Evolutionary conservation across 2,797 vertebrate genomes (phyloP).

Genomic region (Austrolebias charrua): DNA sequence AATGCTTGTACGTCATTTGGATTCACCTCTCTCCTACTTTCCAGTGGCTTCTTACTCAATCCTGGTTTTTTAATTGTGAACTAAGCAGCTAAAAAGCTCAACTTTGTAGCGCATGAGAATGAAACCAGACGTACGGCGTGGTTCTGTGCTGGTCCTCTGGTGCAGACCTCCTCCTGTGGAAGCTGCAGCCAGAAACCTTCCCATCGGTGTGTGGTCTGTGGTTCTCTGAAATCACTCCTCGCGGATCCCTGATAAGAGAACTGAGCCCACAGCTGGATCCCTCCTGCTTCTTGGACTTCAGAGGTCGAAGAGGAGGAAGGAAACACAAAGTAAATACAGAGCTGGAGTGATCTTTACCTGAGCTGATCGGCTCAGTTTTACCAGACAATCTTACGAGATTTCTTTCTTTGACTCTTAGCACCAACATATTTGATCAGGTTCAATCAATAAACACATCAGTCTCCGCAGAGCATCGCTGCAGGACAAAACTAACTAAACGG

Average conservation of each 20-base stretch:
- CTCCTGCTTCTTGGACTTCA: conserved; percentile 64
- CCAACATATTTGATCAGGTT: conserved; percentile 1
- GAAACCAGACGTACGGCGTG: conserved; percentile 55
- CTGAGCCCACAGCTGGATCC: conserved; percentile 70
- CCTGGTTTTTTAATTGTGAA: conserved; percentile 52
- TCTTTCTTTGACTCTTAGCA: background rate
- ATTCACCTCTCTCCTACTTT: background rate
- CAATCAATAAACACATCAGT: conserved; percentile 7
- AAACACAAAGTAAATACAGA: conserved; percentile 21
- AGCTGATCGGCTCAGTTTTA: background rate
- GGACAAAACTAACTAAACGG: conserved; percentile 7
- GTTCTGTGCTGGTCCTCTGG: conserved; percentile 50
- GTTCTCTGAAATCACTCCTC: conserved; percentile 66
- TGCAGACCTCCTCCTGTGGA: conserved; percentile 60
- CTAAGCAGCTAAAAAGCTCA: conserved; percentile 45
- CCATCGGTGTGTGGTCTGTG: conserved; percentile 47
- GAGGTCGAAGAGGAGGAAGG: conserved; percentile 23
- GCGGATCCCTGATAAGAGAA: conserved; percentile 74
- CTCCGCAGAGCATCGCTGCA: background rate
- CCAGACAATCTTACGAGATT: background rate
- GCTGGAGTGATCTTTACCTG: conserved; percentile 2
- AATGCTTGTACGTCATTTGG: background rate
- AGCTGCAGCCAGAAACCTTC: conserved; percentile 14
- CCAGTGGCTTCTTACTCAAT: conserved; percentile 29
- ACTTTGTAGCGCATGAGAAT: conserved; percentile 48